These are phyloP conservation scores for Dicrurus megarhynchus DNA, from an alignment of 2,113 vertebrate genomes.

Conservation along the genomic window DNA sequence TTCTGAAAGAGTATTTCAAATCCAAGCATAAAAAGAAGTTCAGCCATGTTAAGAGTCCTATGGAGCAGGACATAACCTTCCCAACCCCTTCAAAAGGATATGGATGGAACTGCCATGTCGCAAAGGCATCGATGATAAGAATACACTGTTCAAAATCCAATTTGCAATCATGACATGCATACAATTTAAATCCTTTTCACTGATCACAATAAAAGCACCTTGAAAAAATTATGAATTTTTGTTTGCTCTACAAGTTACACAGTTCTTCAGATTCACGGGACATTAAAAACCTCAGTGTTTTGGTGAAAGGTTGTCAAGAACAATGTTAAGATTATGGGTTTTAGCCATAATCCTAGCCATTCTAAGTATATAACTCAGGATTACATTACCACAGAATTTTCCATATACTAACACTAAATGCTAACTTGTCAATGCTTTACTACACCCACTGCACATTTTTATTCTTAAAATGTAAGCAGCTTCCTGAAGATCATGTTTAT, in stretches of 20 bases:
- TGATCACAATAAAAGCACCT: not conserved
- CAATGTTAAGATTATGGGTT: not conserved
- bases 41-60: not conserved
- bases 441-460: not conserved
- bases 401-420: not conserved
- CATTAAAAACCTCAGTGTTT: not conserved
- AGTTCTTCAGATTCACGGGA: not conserved
- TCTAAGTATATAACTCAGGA: not conserved
- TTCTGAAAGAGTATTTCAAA: not conserved
- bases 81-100: not conserved
- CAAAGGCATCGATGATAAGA: not conserved
- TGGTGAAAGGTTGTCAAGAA: not conserved
- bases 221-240: not conserved
- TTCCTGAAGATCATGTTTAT: not conserved
- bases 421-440: not conserved
- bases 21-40: not conserved
- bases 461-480: not conserved
- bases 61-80: not conserved
- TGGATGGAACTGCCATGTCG: accelerated
- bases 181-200: not conserved
- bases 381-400: not conserved
- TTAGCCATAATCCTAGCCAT: not conserved
- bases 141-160: not conserved
- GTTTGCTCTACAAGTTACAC: not conserved
- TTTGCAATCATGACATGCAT: not conserved